Conservation (phyloP, 92 coral and sea anemone species). For the Hydrozoanthus gracilis region DNA sequence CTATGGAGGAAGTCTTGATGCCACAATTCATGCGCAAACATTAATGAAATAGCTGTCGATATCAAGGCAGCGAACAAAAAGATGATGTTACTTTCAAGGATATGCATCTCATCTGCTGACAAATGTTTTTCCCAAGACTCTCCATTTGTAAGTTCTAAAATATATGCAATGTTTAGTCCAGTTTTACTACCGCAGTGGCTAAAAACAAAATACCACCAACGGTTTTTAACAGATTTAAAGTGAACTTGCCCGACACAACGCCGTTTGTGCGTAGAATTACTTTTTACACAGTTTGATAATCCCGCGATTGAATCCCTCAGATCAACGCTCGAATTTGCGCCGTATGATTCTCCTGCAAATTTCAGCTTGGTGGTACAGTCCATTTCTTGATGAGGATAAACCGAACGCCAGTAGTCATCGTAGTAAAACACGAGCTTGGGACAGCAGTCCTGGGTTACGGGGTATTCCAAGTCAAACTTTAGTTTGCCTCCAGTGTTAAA, state of each 20-base stretch:
- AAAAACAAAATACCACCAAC: constrained; percentile 77
- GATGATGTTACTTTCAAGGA: constrained; percentile 45
- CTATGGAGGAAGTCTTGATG: constrained; percentile 56
- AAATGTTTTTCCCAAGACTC: constrained; percentile 69
- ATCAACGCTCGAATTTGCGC: constrained; percentile 43
- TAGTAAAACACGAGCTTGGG: constrained; percentile 69
- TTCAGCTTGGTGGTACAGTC: constrained; percentile 62
- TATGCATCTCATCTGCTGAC: constrained; percentile 63
- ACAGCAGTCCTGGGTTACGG: constrained; percentile 63
- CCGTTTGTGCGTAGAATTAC: constrained; percentile 44
- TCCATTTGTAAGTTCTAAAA: constrained; percentile 69
- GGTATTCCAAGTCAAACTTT: constrained; percentile 65
- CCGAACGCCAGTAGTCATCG: constrained; percentile 63
- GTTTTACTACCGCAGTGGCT: constrained; percentile 68
- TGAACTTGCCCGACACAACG: constrained; percentile 70
- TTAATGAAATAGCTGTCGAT: constrained; percentile 29
- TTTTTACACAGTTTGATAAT: constrained; percentile 32
- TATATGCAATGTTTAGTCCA: constrained; percentile 61
- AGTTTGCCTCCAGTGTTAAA: constrained; percentile 56
- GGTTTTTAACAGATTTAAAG: constrained; percentile 44
- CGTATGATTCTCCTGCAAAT: constrained; percentile 34
- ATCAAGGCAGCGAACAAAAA: constrained; percentile 39
- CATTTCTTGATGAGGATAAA: constrained; percentile 60
- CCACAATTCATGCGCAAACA: constrained; percentile 50
- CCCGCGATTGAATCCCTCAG: constrained; percentile 30